Percentiles rank a stretch among this genome's conserved stretches.
Evolutionary conservation across 2,113 vertebrate genomes (phyloP).

Genomic region (Salvelinus fontinalis): DNA sequence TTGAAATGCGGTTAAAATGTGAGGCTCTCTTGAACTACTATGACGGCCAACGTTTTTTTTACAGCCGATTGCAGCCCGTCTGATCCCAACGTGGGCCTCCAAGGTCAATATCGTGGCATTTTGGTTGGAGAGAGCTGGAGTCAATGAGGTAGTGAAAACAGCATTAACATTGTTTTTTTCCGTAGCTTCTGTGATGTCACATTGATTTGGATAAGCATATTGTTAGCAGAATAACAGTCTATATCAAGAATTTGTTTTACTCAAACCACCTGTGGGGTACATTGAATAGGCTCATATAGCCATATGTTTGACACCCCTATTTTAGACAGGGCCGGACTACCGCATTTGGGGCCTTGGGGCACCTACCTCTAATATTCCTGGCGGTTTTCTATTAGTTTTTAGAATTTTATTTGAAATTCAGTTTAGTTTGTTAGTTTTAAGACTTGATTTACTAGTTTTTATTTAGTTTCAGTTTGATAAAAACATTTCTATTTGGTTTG

Average conservation of each 20-base stretch:
- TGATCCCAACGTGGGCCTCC: conserved; percentile 1
- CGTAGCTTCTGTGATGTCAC: background rate
- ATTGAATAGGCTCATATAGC: too few relatives aligned
- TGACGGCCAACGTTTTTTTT: conserved; percentile 18
- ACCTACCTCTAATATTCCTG: too few relatives aligned
- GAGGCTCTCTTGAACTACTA: conserved; percentile 32
- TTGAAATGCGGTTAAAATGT: conserved; percentile 23
- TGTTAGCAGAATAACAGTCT: background rate
- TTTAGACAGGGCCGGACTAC: too few relatives aligned
- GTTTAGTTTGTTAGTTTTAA: too few relatives aligned
- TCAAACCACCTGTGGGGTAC: too few relatives aligned
- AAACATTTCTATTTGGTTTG: too few relatives aligned
- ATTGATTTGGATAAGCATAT: background rate
- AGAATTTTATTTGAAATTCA: too few relatives aligned
- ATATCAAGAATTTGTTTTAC: background rate
- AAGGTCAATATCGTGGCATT: conserved; percentile 21
- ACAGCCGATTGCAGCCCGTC: background rate
- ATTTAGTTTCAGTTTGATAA: too few relatives aligned
- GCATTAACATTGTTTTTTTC: too few relatives aligned
- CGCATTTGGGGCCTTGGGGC: background rate
- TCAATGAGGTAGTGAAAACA: conserved; percentile 6
- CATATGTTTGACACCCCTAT: too few relatives aligned
- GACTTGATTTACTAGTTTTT: too few relatives aligned
- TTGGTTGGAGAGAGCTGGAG: conserved; percentile 10
- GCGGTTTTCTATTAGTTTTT: too few relatives aligned